Conservation (phyloP, 2,113 vertebrate species). For the Leuciscus idus region DNA sequence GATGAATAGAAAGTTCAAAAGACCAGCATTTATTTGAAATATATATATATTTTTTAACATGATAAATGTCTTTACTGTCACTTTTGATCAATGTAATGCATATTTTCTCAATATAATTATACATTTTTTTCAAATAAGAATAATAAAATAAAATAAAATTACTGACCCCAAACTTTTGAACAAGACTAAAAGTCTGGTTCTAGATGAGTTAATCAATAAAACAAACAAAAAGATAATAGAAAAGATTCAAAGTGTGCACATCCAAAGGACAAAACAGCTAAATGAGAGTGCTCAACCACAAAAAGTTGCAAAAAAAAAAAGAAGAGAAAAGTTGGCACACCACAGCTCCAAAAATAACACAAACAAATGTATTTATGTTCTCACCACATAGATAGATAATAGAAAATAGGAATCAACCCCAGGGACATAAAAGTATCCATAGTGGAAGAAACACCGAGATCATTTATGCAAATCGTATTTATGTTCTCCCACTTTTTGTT, state of each 20-base stretch:
- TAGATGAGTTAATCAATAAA: background rate
- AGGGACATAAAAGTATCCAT: background rate
- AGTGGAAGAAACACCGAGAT: background rate
- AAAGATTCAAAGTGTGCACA: too few relatives aligned
- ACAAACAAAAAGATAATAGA: too few relatives aligned
- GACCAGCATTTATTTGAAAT: background rate
- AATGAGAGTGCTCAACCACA: too few relatives aligned
- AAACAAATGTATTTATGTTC: too few relatives aligned
- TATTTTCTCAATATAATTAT: too few relatives aligned
- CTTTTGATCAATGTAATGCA: too few relatives aligned
- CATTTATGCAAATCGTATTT: conserved; percentile 28
- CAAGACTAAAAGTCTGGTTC: background rate
- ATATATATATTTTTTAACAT: background rate
- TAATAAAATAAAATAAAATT: background rate
- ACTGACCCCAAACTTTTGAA: background rate
- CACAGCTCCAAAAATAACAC: too few relatives aligned
- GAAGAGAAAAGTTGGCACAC: too few relatives aligned
- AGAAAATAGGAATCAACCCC: background rate
- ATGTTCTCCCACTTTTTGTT: background rate
- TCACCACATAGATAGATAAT: too few relatives aligned
- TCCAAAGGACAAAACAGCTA: too few relatives aligned
- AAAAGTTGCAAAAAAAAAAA: too few relatives aligned
- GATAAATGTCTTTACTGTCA: background rate
- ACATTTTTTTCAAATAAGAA: background rate
- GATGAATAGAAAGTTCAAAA: background rate